A percentile compares a stretch with the other conserved stretches of the same genome.
These are phyloP conservation scores for Gracilinanus agilis DNA, from an alignment of 2,113 vertebrate species.

Conservation along the genomic window DNA sequence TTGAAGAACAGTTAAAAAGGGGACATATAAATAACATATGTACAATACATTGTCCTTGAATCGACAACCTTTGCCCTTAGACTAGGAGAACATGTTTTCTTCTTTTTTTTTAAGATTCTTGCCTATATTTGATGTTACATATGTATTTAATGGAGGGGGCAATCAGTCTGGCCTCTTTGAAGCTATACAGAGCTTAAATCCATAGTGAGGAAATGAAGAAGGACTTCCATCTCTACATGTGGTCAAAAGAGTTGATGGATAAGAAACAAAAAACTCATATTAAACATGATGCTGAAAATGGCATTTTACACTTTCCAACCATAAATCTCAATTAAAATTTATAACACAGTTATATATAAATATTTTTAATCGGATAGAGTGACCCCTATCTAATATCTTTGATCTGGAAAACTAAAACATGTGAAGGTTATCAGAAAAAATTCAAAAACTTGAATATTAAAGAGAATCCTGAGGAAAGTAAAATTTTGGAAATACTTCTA, in stretches of 20 bases:
- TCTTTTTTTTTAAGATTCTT: conserved; percentile 75
- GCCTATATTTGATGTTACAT: conserved; percentile 77
- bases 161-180: conserved; percentile 81
- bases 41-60: conserved; percentile 80
- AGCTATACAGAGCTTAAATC: conserved; percentile 69
- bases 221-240: conserved; percentile 53
- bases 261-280: conserved; percentile 68
- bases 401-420: neutral
- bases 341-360: neutral
- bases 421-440: neutral
- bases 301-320: conserved; percentile 51
- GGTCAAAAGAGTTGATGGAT: conserved; percentile 63
- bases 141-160: conserved; percentile 70
- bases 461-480: conserved; percentile 13
- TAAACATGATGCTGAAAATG: conserved; percentile 47
- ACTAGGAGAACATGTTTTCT: conserved; percentile 78
- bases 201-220: conserved; percentile 62
- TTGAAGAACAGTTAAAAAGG: conserved; percentile 84
- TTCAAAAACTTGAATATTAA: neutral
- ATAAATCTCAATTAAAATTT: conserved; percentile 49
- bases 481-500: conserved; percentile 21
- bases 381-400: conserved; percentile 24
- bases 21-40: conserved; percentile 88
- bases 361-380: neutral
- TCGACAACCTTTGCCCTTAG: conserved; percentile 76